Evolutionary conservation across 2,888 invertebrate species (phyloP).

Genomic region (Physocephala rufipes): DNA sequence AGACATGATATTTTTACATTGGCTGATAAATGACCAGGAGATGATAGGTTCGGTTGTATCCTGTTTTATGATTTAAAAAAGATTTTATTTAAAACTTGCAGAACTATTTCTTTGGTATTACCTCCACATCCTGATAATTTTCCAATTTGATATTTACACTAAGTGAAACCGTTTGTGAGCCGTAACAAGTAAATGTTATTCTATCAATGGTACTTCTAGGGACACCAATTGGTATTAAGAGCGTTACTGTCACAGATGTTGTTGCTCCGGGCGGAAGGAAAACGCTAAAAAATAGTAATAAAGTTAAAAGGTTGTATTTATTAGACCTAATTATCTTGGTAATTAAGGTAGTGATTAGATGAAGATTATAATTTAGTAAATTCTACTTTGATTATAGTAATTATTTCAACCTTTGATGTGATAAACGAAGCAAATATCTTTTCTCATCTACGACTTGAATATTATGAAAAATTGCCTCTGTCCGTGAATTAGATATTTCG

Average conservation of each 20-base stretch:
- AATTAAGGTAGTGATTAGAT: too few species aligned
- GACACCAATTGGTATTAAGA: slow-evolving; percentile 66
- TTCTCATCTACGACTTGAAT: slow-evolving; percentile 73
- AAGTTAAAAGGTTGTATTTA: slow-evolving; percentile 18
- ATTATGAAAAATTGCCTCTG: slow-evolving; percentile 68
- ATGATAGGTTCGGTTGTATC: slow-evolving; percentile 72
- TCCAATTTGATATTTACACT: slow-evolving; percentile 65
- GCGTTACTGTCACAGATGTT: slow-evolving; percentile 69
- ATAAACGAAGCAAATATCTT: slow-evolving; percentile 69
- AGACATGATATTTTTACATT: slow-evolving; percentile 68
- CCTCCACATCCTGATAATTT: slow-evolving; percentile 57
- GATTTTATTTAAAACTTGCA: background rate
- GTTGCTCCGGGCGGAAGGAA: slow-evolving; percentile 66
- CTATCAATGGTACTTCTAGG: slow-evolving; percentile 70
- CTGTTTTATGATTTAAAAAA: slow-evolving; percentile 35
- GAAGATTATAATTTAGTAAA: too few species aligned
- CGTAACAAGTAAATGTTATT: slow-evolving; percentile 71
- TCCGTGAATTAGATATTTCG: slow-evolving; percentile 78
- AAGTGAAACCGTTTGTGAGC: slow-evolving; percentile 63
- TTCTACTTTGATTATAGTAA: background rate
- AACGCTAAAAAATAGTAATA: slow-evolving; percentile 47
- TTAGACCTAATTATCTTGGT: background rate
- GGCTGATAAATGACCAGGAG: slow-evolving; percentile 73
- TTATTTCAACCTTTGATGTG: slow-evolving; percentile 69
- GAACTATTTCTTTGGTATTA: slow-evolving; percentile 37